Percentiles rank a stretch among this genome's conserved stretches.
Evolutionary conservation across 2,797 vertebrate species (phyloP).

Genomic region (Semaprochilodus insignis): DNA sequence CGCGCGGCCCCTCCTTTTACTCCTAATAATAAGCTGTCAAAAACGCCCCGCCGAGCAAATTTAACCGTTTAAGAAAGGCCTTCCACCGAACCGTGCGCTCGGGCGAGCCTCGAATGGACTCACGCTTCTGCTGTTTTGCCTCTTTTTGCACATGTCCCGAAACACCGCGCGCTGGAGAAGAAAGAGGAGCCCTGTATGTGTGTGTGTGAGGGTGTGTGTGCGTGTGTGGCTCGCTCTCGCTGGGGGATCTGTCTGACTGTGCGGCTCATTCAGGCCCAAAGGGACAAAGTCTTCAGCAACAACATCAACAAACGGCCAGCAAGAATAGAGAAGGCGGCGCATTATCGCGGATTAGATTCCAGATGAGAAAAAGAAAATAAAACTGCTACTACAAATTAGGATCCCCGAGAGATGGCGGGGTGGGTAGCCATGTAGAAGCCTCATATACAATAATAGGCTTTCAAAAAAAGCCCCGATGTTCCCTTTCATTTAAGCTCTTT

Average conservation of each 20-base stretch:
- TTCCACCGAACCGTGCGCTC: constrained; percentile 71
- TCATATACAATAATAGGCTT: constrained; percentile 83
- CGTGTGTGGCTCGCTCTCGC: constrained; percentile 66
- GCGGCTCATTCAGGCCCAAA: constrained; percentile 75
- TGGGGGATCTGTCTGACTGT: constrained; percentile 85
- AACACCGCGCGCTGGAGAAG: constrained; percentile 65
- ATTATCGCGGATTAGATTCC: constrained; percentile 83
- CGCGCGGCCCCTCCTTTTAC: constrained; percentile 71
- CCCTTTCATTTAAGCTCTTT: constrained; percentile 78
- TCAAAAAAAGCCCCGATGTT: constrained; percentile 68
- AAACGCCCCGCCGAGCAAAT: constrained; percentile 84
- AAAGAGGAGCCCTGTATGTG: constrained; percentile 85
- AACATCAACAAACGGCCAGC: constrained; percentile 84
- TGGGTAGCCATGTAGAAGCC: constrained; percentile 73
- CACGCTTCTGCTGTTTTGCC: constrained; percentile 67
- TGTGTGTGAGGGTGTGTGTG: constrained; percentile 52
- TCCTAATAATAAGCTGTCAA: constrained; percentile 85
- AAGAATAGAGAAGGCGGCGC: constrained; percentile 73
- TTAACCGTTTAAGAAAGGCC: constrained; percentile 79
- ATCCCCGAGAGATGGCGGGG: constrained; percentile 77
- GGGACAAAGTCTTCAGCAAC: constrained; percentile 82
- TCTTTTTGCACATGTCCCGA: constrained; percentile 69
- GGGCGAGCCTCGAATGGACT: constrained; percentile 85
- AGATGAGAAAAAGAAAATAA: constrained; percentile 70
- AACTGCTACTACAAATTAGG: constrained; percentile 84